Conservation (phyloP, 2,888 invertebrate genomes). For the Phania funesta region DNA sequence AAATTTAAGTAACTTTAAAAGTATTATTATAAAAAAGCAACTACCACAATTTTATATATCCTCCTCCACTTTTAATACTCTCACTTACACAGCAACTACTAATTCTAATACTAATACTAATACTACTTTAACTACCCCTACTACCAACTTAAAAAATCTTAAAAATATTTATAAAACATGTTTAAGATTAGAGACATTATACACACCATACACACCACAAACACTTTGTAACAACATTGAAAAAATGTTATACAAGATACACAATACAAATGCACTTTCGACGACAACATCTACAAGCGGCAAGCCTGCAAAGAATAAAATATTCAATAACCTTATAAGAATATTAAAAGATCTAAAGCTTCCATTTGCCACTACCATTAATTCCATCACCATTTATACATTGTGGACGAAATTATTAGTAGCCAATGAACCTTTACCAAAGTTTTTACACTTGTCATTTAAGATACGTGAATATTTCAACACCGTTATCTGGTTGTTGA, state of each 20-base stretch:
- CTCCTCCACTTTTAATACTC: slow-evolving; percentile 47
- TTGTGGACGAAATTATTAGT: slow-evolving; percentile 58
- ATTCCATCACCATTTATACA: slow-evolving; percentile 32
- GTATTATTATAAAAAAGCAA: slow-evolving; percentile 60
- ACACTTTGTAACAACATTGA: slow-evolving; percentile 29
- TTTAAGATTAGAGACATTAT: slow-evolving; percentile 48
- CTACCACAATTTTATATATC: slow-evolving; percentile 59
- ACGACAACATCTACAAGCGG: slow-evolving; percentile 9
- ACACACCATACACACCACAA: slow-evolving; percentile 21
- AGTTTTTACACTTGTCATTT: slow-evolving; percentile 57
- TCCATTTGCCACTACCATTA: slow-evolving; percentile 47
- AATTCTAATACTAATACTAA: slow-evolving; percentile 40
- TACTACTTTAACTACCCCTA: slow-evolving; percentile 23
- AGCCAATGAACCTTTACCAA: slow-evolving; percentile 64
- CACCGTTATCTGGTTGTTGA: slow-evolving; percentile 17
- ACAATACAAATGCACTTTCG: slow-evolving; percentile 44
- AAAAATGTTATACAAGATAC: slow-evolving; percentile 33
- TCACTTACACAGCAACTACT: slow-evolving; percentile 35
- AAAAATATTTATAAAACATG: slow-evolving; percentile 60
- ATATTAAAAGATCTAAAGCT: slow-evolving; percentile 49
- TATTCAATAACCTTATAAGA: slow-evolving; percentile 19
- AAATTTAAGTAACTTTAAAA: slow-evolving; percentile 64
- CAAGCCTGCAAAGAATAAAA: slow-evolving; percentile 2
- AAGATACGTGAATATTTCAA: slow-evolving; percentile 17
- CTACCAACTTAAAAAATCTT: slow-evolving; percentile 53